phyloP scores from a whole-genome alignment of 2,113 vertebrate species.

The Romanogobio albipinnatus region DNA sequence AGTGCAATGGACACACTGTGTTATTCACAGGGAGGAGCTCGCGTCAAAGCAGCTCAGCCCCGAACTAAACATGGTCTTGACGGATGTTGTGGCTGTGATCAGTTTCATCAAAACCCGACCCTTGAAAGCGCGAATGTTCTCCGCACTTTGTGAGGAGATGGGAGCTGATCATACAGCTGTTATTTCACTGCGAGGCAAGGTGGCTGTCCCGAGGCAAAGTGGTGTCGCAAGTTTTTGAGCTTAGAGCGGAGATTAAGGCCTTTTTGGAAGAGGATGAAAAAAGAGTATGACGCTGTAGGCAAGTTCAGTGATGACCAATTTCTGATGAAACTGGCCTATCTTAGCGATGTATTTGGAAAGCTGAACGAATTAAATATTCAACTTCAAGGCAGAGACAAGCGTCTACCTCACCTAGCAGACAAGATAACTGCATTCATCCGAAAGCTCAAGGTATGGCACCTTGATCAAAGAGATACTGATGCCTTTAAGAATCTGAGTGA shows the following conservation, averaged over 20 bases:
- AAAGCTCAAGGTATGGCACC: background rate
- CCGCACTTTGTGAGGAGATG: no score
- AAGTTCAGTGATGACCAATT: no score
- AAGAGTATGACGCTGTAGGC: background rate
- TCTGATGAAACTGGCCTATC: background rate
- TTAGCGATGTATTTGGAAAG: background rate
- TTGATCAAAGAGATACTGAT: constrained; percentile 8
- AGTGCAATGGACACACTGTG: constrained; percentile 42
- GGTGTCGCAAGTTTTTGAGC: background rate
- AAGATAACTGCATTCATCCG: constrained; percentile 12
- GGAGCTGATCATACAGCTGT: background rate
- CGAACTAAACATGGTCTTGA: constrained; percentile 38
- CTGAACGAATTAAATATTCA: background rate
- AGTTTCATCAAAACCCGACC: constrained; percentile 44
- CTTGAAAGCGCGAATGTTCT: no score
- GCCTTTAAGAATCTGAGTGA: constrained; percentile 6
- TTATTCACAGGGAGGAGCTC: background rate
- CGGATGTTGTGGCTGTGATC: background rate
- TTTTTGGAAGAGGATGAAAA: no score
- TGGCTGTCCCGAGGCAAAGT: constrained; percentile 57
- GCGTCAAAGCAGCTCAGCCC: constrained; percentile 26
- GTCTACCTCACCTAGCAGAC: background rate
- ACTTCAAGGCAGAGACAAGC: background rate
- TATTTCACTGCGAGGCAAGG: constrained; percentile 57
- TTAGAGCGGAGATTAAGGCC: background rate